These are phyloP conservation scores for Pseudomyrmex pallidus DNA, from an alignment of 1,140 invertebrate genomes.

Conservation along the genomic window DNA sequence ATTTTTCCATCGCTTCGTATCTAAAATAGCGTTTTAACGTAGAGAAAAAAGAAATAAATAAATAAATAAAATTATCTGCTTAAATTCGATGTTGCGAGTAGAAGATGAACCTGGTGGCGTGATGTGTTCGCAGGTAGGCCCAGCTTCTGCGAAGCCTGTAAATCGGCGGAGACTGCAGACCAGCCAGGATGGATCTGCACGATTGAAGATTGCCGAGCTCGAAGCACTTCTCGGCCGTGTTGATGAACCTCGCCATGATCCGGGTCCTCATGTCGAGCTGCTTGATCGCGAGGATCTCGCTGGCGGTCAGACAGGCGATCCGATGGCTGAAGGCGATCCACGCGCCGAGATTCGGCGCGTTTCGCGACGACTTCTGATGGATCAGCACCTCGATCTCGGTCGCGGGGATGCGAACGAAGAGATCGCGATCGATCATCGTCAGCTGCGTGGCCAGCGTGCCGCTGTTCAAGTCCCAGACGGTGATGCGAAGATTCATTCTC, in stretches of 20 bases:
- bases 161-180: conserved; percentile 85
- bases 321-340: conserved; percentile 86
- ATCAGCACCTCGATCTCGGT: conserved; percentile 83
- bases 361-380: conserved; percentile 82
- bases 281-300: conserved; percentile 83
- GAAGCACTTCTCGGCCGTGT: conserved; percentile 85
- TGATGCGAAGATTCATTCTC: conserved; percentile 80
- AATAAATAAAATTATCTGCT: not conserved
- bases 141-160: conserved; percentile 85
- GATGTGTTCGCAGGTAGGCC: conserved; percentile 84
- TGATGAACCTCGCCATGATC: conserved; percentile 85
- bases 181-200: conserved; percentile 85
- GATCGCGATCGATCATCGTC: conserved; percentile 85
- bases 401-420: conserved; percentile 84
- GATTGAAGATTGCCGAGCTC: conserved; percentile 86
- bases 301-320: conserved; percentile 84
- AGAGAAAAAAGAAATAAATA: not conserved
- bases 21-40: conserved; percentile 15
- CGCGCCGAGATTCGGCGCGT: conserved; percentile 85
- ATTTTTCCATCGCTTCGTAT: conserved; percentile 84
- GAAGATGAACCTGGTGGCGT: conserved; percentile 79
- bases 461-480: conserved; percentile 86
- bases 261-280: conserved; percentile 83
- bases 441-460: conserved; percentile 84
- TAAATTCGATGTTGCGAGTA: not conserved